A percentile compares a stretch with the other conserved stretches of the same genome.
Conservation (phyloP, 2,797 vertebrate species). For the Takifugu ocellatus region DNA sequence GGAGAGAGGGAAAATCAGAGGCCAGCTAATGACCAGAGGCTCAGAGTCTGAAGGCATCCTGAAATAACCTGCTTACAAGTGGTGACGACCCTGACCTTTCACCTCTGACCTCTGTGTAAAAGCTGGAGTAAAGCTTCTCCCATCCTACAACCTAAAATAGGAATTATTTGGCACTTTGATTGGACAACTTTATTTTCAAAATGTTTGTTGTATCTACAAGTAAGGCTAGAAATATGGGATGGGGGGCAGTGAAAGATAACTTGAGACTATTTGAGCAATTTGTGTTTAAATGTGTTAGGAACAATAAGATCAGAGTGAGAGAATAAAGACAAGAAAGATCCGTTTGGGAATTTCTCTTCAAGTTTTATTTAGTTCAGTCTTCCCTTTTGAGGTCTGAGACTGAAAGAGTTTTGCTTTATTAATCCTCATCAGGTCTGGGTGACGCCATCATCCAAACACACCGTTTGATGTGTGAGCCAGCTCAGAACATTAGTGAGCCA, state of each 20-base stretch:
- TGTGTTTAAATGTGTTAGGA: no score
- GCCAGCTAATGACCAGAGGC: not conserved
- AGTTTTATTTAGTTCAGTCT: conserved; percentile 22
- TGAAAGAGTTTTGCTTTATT: conserved; percentile 38
- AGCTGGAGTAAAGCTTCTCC: not conserved
- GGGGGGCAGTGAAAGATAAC: not conserved
- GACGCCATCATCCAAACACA: conserved; percentile 47
- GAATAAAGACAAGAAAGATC: conserved; percentile 15
- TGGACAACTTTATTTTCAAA: not conserved
- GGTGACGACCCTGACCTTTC: conserved; percentile 15
- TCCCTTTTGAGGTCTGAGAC: conserved; percentile 30
- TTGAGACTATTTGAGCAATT: not conserved
- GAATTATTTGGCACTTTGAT: not conserved
- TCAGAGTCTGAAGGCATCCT: not conserved
- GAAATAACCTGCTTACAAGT: conserved; percentile 12
- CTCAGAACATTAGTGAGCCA: conserved; percentile 48
- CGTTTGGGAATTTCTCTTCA: conserved; percentile 22
- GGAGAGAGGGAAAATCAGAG: not conserved
- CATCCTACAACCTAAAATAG: not conserved
- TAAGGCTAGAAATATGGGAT: not conserved
- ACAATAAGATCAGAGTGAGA: no score
- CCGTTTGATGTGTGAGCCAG: conserved; percentile 45
- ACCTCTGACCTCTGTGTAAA: conserved; percentile 6
- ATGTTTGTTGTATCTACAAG: no score
- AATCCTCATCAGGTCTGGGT: conserved; percentile 43